Evolutionary conservation across 2,113 vertebrate genomes (phyloP), one percentile per base, ranked within the genome.

Genomic region (Dipodomys spectabilis): DNA sequence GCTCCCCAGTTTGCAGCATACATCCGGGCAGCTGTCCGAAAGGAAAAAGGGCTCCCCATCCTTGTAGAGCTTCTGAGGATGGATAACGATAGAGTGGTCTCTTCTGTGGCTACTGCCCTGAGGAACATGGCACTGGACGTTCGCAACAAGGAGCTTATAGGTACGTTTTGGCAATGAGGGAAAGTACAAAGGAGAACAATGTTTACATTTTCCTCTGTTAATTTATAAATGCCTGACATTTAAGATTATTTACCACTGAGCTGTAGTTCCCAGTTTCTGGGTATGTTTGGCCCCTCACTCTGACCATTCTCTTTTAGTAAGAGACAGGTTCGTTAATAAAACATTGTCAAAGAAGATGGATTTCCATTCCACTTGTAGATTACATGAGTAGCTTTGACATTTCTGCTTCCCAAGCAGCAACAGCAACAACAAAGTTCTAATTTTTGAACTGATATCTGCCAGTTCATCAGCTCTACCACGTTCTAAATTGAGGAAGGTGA

Each of bases 111-210:
- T 9, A 99, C 99, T 0, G 99, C 99, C 64, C 96, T 99, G 86
- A 98, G 99, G 96, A 99, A 99, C 96, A 99, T 99, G 99, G 99
- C 99, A 0, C 90, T 99, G 65, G 99, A 99, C 7, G 99, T 99
- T 13, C 98, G 99, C 65, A 99, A 99, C 97, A 99, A 99, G 97
- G 99, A 99, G 97, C 99, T 99, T 0, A 99, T 99, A 35, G 99
- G 99, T 99, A 77, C 39, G 99, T 97, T 49, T 44, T 93, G 12
- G 10, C 64, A 30, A 35, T 22, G 22, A 69, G 75, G n/a, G 39
- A 16, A 20, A 1, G 0, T 16, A 3, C 44, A n/a, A 65, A 0
- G 0, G 0, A 49, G 5, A 2, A 0, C 23, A 18, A 19, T 18
- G 0, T 44, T 64, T 78, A 64, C 0, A 72, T 23, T 35, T 7